Evolutionary conservation across 2,797 vertebrate species (phyloP), one percentile per base, ranked within the genome.

Genomic region (Coregonus ussuriensis): DNA sequence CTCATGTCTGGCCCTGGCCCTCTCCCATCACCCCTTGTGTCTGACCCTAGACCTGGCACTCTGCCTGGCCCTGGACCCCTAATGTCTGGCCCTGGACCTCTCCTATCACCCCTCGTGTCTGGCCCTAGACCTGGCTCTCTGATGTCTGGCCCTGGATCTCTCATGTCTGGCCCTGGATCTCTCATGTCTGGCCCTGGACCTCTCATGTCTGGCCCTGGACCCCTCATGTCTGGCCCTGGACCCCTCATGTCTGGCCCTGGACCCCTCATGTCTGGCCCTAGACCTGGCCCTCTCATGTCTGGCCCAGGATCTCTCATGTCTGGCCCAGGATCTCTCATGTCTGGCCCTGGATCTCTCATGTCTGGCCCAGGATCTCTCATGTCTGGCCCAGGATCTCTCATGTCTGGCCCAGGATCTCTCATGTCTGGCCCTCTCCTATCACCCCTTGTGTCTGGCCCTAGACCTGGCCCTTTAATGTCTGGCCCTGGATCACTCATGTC

Each of bases 11-110:
- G 76, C 5, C 47, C 52, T 74, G 67, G 76, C 5, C 47, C 52
- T 74, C 92, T 92, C 79, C 90, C 93, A 2, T 59, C 76, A 41
- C 41, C 41, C 41, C 41, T 41, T 41, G 37, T 7, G 37, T 41
- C 37, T 41, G 37, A 6, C 37, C 37, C 37, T 7, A 6, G 37
- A 41, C 1, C 37, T 41, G 31, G 31, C 31, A 33, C 31, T 33
- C 31, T 33, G 31, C 31, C 31, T 33, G 37, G 37, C 37, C 37
- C 37, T 7, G 37, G 37, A 41, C 1, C 37, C 7, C 37, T 41
- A 6, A 41, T 41, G 37, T 41, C 6, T 41, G 37, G 1, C 37
- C 37, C 37, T 41, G 31, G 31, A 33, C 41, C 41, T 9, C 41
- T 7, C 37, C 37, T 37, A 37, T 37, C 37, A 37, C 37, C 37